These are phyloP conservation scores for Etheostoma nigrum DNA, from an alignment of 2,797 vertebrate species.

Conservation along the genomic window DNA sequence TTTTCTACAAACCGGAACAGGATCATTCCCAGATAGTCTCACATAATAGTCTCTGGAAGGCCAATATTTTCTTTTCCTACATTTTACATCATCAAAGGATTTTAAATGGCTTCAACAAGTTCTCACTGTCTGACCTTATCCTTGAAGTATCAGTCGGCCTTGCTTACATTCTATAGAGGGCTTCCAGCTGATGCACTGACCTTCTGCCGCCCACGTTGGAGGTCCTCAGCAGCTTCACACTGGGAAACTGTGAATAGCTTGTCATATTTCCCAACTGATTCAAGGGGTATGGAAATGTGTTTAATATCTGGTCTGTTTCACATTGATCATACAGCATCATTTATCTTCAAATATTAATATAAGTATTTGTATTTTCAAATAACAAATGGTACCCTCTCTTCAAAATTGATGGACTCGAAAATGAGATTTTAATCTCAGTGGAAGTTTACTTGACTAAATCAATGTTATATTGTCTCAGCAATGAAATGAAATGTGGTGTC, in stretches of 20 bases:
- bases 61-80: neutral
- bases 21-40: neutral
- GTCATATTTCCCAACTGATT: neutral
- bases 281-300: neutral
- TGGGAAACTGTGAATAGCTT: slow-evolving; percentile 8
- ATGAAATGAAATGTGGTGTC: neutral
- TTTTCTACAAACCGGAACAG: slow-evolving; percentile 9
- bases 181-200: slow-evolving; percentile 55
- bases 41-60: slow-evolving; percentile 11
- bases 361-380: neutral
- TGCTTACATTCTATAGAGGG: slow-evolving; percentile 26
- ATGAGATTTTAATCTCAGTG: neutral
- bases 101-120: slow-evolving; percentile 10
- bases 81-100: slow-evolving; percentile 21
- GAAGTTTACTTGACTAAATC: neutral
- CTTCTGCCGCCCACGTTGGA: slow-evolving; percentile 42
- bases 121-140: slow-evolving; percentile 48
- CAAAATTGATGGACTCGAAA: neutral
- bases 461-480: neutral
- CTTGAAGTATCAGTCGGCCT: slow-evolving; percentile 11
- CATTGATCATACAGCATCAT: neutral
- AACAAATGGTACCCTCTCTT: neutral
- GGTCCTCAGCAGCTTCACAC: slow-evolving; percentile 1
- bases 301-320: neutral
- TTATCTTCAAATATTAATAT: neutral